Evolutionary conservation across 2,888 invertebrate genomes (phyloP).

Genomic region (Myathropa florea): DNA sequence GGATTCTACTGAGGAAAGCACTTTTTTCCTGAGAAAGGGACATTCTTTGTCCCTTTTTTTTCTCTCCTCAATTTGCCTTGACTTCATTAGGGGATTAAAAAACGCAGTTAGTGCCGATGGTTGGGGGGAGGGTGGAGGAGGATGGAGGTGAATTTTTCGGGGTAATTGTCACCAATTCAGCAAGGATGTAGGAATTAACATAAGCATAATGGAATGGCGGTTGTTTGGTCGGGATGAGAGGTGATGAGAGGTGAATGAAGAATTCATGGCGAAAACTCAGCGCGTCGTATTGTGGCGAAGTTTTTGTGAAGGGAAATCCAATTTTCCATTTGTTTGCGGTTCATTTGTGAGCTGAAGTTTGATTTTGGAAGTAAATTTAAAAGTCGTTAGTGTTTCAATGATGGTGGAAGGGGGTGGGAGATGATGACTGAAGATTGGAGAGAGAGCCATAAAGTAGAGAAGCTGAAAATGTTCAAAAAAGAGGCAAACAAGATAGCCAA

Average conservation of each 20-base stretch:
- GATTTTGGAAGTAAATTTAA: neutral
- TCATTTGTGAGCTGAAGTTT: neutral
- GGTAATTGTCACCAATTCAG: constrained; percentile 41
- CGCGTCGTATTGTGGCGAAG: neutral
- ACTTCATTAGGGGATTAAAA: constrained; percentile 55
- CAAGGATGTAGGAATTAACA: constrained; percentile 55
- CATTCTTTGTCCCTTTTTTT: neutral
- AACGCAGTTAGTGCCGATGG: constrained; percentile 24
- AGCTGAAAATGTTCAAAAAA: too few species aligned
- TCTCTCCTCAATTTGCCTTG: neutral
- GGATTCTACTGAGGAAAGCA: constrained; percentile 62
- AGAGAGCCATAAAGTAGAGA: too few species aligned
- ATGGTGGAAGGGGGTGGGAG: neutral
- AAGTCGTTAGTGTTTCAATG: neutral
- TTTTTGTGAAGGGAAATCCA: neutral
- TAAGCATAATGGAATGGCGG: constrained; percentile 49
- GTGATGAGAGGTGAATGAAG: too few species aligned
- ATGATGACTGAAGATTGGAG: too few species aligned
- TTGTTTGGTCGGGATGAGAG: neutral
- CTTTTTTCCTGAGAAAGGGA: constrained; percentile 44
- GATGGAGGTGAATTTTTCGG: neutral
- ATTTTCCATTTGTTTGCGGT: neutral
- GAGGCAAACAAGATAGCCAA: too few species aligned
- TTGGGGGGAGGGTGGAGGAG: neutral
- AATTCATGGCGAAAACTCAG: neutral